Conservation (phyloP, 1,140 invertebrate species). For the Trachymyrmex septentrionalis region DNA sequence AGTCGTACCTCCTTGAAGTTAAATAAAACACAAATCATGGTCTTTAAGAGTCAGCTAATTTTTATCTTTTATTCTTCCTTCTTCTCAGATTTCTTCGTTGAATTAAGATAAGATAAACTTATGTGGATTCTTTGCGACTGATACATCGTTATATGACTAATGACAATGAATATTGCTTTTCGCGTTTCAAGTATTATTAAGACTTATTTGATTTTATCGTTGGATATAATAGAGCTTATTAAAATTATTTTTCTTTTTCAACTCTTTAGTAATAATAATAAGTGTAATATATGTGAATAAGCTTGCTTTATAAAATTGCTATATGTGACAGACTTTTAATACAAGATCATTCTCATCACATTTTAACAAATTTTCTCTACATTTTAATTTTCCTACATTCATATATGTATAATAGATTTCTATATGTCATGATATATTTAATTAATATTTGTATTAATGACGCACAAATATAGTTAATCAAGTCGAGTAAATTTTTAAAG, state of each 20-base stretch:
- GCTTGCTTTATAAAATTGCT: too few species aligned
- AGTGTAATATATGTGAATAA: neutral
- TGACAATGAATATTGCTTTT: neutral
- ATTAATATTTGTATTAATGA: neutral
- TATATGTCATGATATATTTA: neutral
- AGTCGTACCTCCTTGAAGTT: slow-evolving; percentile 27
- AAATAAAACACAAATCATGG: slow-evolving; percentile 23
- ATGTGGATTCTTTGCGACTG: neutral
- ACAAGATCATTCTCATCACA: too few species aligned
- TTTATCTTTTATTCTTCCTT: slow-evolving; percentile 18
- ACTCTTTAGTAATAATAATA: neutral
- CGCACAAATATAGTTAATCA: neutral
- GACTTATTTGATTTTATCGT: slow-evolving; percentile 1
- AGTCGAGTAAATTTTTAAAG: neutral
- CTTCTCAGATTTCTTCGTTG: slow-evolving; percentile 16
- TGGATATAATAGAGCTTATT: neutral
- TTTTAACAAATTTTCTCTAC: too few species aligned
- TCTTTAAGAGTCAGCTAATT: slow-evolving; percentile 38
- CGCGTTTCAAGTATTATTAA: slow-evolving; percentile 1
- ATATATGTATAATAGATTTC: neutral
- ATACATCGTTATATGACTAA: slow-evolving; percentile 18
- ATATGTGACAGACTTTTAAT: neutral
- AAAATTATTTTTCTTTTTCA: neutral
- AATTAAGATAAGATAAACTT: slow-evolving; percentile 9
- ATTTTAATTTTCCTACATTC: too few species aligned